Base-by-base conservation (phyloP, 2,888 invertebrate genomes). In the Sarcophaga variegata region DNA sequence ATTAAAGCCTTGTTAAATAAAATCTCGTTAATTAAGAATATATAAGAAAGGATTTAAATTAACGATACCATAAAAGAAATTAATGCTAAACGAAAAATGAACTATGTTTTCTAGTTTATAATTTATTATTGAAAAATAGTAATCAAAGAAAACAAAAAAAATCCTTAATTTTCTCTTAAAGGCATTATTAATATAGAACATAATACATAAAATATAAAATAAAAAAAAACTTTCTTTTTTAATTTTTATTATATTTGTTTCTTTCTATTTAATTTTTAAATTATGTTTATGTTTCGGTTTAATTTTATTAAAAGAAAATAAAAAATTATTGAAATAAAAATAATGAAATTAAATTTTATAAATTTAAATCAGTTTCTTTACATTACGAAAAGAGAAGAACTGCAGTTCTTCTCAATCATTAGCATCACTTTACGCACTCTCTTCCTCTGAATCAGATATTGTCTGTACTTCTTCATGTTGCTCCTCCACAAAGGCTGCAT, bases 281-380 rank as follows among this genome's bases (percentile, higher is more conserved):
- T 81, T 83, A 81, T 75, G 71, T 79, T 81, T 67, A 78, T 79
- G 75, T 67, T 82, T 80, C 90, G 91, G 89, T 91, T 90, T 91
- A 91, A 90, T 90, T 91, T 91, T 91, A 91, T 91, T 83, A 78
- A 79, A 90, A 90, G 88, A 91, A 89, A 90, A 89, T 90, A 89
- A 89, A 90, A 90, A 90, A 90, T 60, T 62, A 74, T 54, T 49
- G 69, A 72, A 63, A 60, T 75, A 80, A 89, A 91, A 91, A 91
- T 89, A 91, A 91, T 90, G 91, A 91, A 91, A 90, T 90, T 90
- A 90, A 91, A 90, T 92, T 92, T 91, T 91, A 91, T 91, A 91
- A 92, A 91, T 47, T 86, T 67, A 79, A 89, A 91, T 88, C 81
- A 54, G 14, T 85, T 88, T 88, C 88, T 63, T 81, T 78, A 81